Base-by-base conservation (phyloP, 2,113 vertebrate genomes). In the Notiomystis cincta region DNA sequence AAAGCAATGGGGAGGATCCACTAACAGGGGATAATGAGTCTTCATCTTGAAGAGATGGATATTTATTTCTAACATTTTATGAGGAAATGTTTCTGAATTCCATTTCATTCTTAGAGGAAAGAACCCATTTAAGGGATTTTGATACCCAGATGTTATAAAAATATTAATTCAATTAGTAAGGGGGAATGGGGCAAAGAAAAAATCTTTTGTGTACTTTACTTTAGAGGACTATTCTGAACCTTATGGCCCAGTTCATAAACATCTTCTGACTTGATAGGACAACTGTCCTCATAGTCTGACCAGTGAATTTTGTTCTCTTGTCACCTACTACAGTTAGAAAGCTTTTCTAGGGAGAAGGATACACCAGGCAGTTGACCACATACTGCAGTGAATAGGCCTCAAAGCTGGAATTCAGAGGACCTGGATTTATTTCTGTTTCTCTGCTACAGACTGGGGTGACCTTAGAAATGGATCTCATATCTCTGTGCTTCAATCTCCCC, bases 71-170 rank as follows among this genome's bases (percentile, higher is more conserved):
- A 81, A 56, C 2, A 7, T 78, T 84, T 84, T 60, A 71, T 84
- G 16, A 65, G 45, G 28, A 80, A 95, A 62, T 15, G 5, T 42
- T 94, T 87, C 35, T 48, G 42, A 71, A 15, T 82, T 79, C 10
- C 56, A 66, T 62, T 54, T 93, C 31, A 69, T 85, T 73, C 58
- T 57, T 50, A 83, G 21, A 85, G 42, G 40, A 85, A 93, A 72
- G 10, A 82, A 72, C 3, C 0, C 2, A 44, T 40, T 88, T 76
- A 83, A 6, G 10, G 23, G 18, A 70, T 80, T 88, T 83, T 57
- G 48, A 51, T 80, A 37, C 4, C 10, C n/a, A 84, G 17, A 82
- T 87, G 30, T 61, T 73, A 54, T 7, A 61, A 84, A 91, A 92
- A 76, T 69, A 31, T 76, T 15, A 82, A 82, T 85, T 88, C 38